Conservation (phyloP, 2,888 invertebrate genomes). For the Teleogryllus oceanicus region DNA sequence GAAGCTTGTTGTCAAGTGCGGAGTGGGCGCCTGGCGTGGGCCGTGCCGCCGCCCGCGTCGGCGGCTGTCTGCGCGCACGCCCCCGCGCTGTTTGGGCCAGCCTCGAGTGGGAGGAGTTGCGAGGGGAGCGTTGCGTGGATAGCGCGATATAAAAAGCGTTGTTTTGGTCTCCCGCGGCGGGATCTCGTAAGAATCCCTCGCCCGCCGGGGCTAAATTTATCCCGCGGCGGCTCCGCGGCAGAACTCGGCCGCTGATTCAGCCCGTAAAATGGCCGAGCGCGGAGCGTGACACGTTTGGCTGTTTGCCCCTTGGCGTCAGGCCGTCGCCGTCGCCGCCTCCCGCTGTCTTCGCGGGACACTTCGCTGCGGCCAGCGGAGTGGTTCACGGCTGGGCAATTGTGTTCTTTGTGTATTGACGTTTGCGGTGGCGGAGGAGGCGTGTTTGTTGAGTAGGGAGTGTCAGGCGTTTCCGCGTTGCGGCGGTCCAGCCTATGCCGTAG, state of each 20-base stretch:
- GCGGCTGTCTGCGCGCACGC: too few relatives aligned
- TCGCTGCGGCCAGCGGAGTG: background rate
- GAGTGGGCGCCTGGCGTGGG: too few relatives aligned
- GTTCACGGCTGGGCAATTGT: background rate
- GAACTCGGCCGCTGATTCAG: constrained; percentile 6
- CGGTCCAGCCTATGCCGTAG: background rate
- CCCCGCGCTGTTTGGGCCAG: too few relatives aligned
- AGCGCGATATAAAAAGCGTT: background rate
- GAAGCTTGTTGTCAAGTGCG: too few relatives aligned
- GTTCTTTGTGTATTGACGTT: too few relatives aligned
- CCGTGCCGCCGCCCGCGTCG: too few relatives aligned
- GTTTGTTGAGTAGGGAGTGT: too few relatives aligned
- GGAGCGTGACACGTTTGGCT: background rate
- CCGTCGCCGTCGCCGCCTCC: background rate
- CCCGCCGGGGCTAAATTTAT: background rate
- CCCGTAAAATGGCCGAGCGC: constrained; percentile 9
- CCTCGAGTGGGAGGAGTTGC: too few relatives aligned
- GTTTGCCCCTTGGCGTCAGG: background rate
- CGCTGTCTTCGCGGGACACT: background rate
- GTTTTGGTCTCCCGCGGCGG: background rate
- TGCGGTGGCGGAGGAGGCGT: too few relatives aligned
- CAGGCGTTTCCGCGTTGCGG: too few relatives aligned
- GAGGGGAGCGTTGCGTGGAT: background rate
- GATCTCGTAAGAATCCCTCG: background rate
- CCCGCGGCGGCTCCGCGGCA: background rate